Conservation (phyloP, 1,140 invertebrate species). For the Lamellibrachia luymesi region DNA sequence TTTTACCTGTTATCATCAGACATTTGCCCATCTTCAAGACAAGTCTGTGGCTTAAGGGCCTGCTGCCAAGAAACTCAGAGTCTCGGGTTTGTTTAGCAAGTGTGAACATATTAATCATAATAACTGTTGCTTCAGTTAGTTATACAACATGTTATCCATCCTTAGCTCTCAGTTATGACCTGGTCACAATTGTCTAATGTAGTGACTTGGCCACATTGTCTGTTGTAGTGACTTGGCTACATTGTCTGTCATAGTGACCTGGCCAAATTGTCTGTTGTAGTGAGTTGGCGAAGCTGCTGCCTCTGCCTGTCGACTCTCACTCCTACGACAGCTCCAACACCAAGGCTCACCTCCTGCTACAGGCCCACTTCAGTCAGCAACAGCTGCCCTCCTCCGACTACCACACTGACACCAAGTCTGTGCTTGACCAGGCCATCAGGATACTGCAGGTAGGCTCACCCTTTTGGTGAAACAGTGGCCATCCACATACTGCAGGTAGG, state of each 20-base stretch:
- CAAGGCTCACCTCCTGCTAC: conserved; percentile 89
- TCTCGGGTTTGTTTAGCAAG: too few relatives aligned
- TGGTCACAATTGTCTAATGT: background rate
- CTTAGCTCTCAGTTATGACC: too few relatives aligned
- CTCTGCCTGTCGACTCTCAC: conserved; percentile 70
- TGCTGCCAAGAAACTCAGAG: too few relatives aligned
- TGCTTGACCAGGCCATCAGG: conserved; percentile 91
- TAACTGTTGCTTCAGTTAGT: too few relatives aligned
- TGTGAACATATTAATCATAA: too few relatives aligned
- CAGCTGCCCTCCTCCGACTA: conserved; percentile 89
- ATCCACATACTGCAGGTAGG: background rate
- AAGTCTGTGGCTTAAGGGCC: too few relatives aligned
- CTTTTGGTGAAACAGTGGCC: background rate
- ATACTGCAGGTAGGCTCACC: conserved; percentile 73
- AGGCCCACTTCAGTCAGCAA: conserved; percentile 85
- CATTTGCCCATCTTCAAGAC: too few relatives aligned
- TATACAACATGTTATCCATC: too few relatives aligned
- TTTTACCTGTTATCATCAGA: too few relatives aligned
- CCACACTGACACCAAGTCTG: conserved; percentile 92
- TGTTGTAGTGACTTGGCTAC: conserved; percentile 3
- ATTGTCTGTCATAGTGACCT: background rate
- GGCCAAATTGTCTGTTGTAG: conserved; percentile 55
- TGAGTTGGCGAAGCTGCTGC: conserved; percentile 77
- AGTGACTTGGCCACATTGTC: background rate
- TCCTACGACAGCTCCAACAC: conserved; percentile 86